Evolutionary conservation across 2,113 vertebrate genomes (phyloP), one percentile per base, ranked within the genome.

Genomic region (Alectura lathami): DNA sequence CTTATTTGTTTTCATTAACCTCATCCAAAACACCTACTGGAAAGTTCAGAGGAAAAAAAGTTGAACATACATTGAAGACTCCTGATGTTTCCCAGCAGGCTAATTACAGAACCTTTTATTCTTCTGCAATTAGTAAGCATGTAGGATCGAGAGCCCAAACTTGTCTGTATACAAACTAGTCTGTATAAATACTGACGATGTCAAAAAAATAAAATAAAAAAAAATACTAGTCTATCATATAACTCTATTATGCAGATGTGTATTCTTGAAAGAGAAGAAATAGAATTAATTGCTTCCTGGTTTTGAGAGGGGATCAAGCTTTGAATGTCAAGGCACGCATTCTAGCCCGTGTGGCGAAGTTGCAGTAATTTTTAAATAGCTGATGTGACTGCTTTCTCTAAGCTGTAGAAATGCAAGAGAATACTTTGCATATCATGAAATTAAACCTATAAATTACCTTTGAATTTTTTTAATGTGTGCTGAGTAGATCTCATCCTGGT

Each of bases 201-300:
- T 50, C 45, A 23, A 68, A 84, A 64, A 88, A 38, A 36, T 36
- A 36, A 17, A 62, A 40, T 18, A 56, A 20, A n/a, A n/a, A 45
- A 27, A 17, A 29, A 64, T 18, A 38, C 29, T 75, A 16, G 54
- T 80, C 67, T 54, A 8, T n/a, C 56, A 4, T 38, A 17, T 36
- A 76, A 10, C 40, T 8, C 8, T 62, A 16, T 70, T 77, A 24
- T 69, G 73, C 73, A 93, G 86, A 92, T 89, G 40, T 10, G 42
- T 66, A 24, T 42, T 54, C 74, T 51, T 87, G 85, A 80, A 51
- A 69, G 83, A 60, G 72, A 87, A 91, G 72, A 76, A 95, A 74
- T 47, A 27, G 82, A 45, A 89, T 73, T 89, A 87, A 95, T 91
- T 94, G 72, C 85, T 91, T 92, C 93, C 93, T 94, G 50, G 2